A percentile compares a stretch with the other conserved stretches of the same genome.
Evolutionary conservation across 2,797 vertebrate genomes (phyloP).

Genomic region (Myotis myotis): DNA sequence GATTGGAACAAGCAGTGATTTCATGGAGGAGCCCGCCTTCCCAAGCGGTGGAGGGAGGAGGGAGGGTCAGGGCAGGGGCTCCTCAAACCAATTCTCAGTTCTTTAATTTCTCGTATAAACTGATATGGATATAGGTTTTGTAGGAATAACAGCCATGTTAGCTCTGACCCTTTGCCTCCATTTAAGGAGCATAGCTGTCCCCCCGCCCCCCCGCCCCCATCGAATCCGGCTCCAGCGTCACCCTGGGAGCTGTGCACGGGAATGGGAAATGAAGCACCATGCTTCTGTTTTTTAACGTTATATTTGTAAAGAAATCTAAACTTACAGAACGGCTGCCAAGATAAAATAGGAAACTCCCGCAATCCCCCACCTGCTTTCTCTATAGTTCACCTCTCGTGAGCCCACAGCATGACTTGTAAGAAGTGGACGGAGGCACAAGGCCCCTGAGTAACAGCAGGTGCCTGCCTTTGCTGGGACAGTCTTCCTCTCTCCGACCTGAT

Average conservation of each 20-base stretch:
- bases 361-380: not conserved
- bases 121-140: not conserved
- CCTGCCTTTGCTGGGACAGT: not conserved
- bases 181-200: not conserved
- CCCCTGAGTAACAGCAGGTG: not conserved
- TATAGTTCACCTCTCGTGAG: not conserved
- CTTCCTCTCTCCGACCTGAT: not conserved
- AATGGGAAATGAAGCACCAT: not conserved
- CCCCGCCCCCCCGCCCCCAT: not conserved
- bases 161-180: not conserved
- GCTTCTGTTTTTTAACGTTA: not conserved
- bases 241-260: not conserved
- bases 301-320: not conserved
- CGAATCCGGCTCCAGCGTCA: not conserved
- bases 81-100: not conserved
- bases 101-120: not conserved
- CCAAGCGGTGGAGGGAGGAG: not conserved
- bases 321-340: not conserved
- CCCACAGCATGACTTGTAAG: not conserved
- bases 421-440: not conserved
- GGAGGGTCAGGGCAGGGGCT: not conserved
- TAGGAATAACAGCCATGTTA: not conserved
- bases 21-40: not conserved
- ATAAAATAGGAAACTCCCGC: not conserved
- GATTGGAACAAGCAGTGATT: constrained; percentile 2